Evolutionary conservation across 2,113 vertebrate species (phyloP).

Genomic region (Seriola rivoliana): DNA sequence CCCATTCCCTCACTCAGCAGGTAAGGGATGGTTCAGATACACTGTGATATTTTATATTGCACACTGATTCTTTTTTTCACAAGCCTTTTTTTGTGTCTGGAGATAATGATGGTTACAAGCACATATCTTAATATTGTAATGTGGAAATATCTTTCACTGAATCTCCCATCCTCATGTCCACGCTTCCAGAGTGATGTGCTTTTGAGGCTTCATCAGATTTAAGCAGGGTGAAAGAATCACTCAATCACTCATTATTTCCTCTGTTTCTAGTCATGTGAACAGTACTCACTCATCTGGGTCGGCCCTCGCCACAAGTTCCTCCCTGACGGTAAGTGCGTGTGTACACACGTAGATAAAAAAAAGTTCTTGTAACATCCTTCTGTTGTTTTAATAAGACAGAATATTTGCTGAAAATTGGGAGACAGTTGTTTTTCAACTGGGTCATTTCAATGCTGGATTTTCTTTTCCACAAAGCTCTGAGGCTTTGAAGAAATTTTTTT

Average conservation of each 20-base stretch:
- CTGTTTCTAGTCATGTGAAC: slow-evolving; percentile 79
- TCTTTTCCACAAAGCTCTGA: not conserved
- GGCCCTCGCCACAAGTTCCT: slow-evolving; percentile 81
- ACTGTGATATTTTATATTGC: not conserved
- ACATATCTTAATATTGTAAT: slow-evolving; percentile 68
- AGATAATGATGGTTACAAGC: slow-evolving; percentile 77
- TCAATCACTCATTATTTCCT: slow-evolving; percentile 5
- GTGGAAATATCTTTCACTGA: slow-evolving; percentile 54
- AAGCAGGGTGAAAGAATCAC: not conserved
- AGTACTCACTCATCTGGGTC: slow-evolving; percentile 87
- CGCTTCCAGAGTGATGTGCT: not conserved
- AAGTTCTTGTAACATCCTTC: not conserved
- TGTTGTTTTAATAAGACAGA: not conserved
- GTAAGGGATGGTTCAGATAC: slow-evolving; percentile 75
- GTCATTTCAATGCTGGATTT: not conserved
- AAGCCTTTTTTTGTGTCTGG: not conserved
- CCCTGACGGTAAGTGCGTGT: slow-evolving; percentile 86
- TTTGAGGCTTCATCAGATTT: slow-evolving; percentile 2
- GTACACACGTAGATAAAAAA: not conserved
- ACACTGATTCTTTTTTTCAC: no score
- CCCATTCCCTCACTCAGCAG: slow-evolving; percentile 91
- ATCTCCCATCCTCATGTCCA: slow-evolving; percentile 16
- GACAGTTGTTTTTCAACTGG: not conserved
- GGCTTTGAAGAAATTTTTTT: not conserved
- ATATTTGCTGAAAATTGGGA: not conserved